phyloP scores from a whole-genome alignment of 30 jellyfish, hydroid and myxozoan genomes.

The Cassiopea andromeda region DNA sequence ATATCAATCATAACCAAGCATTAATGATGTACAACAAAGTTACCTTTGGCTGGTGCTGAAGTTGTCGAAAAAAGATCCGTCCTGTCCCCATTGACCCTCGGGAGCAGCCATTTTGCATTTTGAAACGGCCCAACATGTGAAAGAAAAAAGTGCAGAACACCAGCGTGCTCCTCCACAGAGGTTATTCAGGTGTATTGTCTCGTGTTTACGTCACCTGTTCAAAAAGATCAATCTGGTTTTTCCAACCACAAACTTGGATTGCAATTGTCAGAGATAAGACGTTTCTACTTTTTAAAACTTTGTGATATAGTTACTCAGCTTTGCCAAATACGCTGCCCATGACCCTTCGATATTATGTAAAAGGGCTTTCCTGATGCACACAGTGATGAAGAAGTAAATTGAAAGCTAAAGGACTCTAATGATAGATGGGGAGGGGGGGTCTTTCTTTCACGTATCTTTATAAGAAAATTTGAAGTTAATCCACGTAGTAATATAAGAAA shows the following conservation, averaged over 20 bases:
- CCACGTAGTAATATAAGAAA: too few relatives aligned
- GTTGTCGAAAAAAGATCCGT: constrained; percentile 89
- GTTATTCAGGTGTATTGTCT: neutral
- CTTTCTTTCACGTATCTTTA: too few relatives aligned
- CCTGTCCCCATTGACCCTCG: constrained; percentile 98
- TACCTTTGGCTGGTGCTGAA: constrained; percentile 76
- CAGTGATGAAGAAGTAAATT: too few relatives aligned
- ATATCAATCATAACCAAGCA: neutral
- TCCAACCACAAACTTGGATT: neutral
- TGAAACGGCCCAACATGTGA: constrained; percentile 79
- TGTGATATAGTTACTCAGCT: too few relatives aligned
- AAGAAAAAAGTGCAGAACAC: constrained; percentile 16
- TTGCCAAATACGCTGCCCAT: too few relatives aligned
- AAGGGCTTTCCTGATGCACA: too few relatives aligned
- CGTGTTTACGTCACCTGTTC: neutral
- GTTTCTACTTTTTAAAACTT: too few relatives aligned
- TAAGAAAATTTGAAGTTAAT: too few relatives aligned
- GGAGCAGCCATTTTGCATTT: constrained; percentile 99
- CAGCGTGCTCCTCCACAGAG: constrained; percentile 55
- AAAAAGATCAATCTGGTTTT: neutral
- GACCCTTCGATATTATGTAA: too few relatives aligned
- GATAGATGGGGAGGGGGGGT: too few relatives aligned
- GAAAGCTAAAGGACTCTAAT: too few relatives aligned
- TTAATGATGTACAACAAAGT: neutral
- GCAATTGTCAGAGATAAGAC: too few relatives aligned